phyloP scores from a whole-genome alignment of 2,888 invertebrate genomes.

The Ormyrus rosae region DNA sequence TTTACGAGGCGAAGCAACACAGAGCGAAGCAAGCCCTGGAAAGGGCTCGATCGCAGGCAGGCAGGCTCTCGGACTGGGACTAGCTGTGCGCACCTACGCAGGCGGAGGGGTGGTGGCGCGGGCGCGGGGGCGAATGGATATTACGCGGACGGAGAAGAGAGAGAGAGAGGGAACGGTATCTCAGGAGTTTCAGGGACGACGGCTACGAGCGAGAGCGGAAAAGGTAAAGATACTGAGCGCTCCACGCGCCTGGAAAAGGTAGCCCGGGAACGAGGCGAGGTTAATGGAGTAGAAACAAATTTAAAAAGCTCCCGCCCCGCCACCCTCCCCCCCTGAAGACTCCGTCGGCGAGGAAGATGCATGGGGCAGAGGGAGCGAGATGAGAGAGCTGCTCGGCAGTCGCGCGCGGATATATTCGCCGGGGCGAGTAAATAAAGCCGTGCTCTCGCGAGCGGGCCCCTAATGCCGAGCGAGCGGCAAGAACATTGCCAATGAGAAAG shows the following conservation, averaged over 20 bases:
- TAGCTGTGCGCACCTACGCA: background rate
- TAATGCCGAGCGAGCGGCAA: background rate
- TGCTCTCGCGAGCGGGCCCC: background rate
- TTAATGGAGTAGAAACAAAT: conserved; percentile 71
- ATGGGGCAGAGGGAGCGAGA: background rate
- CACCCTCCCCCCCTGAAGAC: background rate
- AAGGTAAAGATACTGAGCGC: conserved; percentile 34
- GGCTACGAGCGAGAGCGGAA: conserved; percentile 1
- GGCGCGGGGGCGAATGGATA: conserved; percentile 62
- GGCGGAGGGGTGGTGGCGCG: background rate
- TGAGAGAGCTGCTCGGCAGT: background rate
- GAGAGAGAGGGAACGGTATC: conserved; percentile 43
- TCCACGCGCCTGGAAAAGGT: conserved; percentile 35
- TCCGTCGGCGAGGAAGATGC: conserved; percentile 22
- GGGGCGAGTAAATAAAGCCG: conserved; percentile 55
- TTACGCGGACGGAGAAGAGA: conserved; percentile 56
- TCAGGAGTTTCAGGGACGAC: conserved; percentile 40
- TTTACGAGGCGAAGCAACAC: conserved; percentile 25
- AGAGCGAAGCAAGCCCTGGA: background rate
- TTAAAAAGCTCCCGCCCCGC: conserved; percentile 63
- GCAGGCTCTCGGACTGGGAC: conserved; percentile 16
- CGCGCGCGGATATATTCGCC: conserved; percentile 9
- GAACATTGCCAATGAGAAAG: conserved; percentile 35
- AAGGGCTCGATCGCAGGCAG: background rate
- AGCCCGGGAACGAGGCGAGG: conserved; percentile 59